Base-by-base conservation (phyloP, 1,140 invertebrate species). In the Centruroides sculpturatus region DNA sequence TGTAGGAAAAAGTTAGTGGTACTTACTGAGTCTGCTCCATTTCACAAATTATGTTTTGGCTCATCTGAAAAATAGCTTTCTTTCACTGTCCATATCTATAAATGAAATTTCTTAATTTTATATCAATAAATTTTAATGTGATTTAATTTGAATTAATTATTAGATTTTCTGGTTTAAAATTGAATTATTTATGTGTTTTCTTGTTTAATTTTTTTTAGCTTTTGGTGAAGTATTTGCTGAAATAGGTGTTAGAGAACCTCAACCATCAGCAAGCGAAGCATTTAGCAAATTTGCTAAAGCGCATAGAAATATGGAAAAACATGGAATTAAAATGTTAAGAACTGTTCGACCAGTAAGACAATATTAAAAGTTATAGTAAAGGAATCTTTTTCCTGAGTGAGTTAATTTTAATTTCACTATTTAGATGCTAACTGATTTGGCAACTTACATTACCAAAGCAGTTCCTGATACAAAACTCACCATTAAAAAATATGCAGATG, bases 391-490 rank as follows among this genome's bases (percentile, higher is more conserved):
- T 34, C 5, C 23, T 34, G 35, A 59, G 13, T 52, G 34, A 7
- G 23, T 47, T 23, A 23, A 23, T 59, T 53, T 12, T 47, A 11
- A 56, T 59, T 41, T 52, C 60, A 59, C 35, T 67, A 66, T 74
- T 6, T 71, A 89, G 86, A 91, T 95, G 68, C 75, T 98, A 53
- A 82, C 82, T 60, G 94, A 98, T 75, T 80, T 98, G 72, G 92
- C 92, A 6, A 98, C 94, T 0, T 98, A 96, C 75, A 76, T 98
- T 1, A 83, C 92, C 70, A 98, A 98, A 77, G 95, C 94, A 1
- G 96, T 99, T 67, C 95, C 95, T 3, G 96, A 99, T 70, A 99
- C 95, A 0, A 87, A 92, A 71, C 75, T 98, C 46, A 99, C 96
- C 0, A 94, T 99, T 47, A 87, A 90, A 68, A 97, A 97, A 71